phyloP scores from a whole-genome alignment of 2,113 vertebrate genomes.

The Pterocles burchelli region DNA sequence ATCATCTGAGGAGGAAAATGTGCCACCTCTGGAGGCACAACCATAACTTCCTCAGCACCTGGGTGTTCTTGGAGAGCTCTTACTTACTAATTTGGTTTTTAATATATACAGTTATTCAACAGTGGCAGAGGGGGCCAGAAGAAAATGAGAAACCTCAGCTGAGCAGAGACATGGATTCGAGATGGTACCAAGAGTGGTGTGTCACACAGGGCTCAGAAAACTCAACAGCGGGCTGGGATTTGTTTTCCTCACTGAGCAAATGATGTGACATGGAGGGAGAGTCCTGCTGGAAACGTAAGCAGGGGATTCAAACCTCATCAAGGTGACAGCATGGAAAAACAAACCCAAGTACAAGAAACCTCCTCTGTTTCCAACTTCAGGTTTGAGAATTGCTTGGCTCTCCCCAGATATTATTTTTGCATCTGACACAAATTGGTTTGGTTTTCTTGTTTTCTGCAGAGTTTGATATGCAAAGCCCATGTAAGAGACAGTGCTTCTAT shows the following conservation, averaged over 20 bases:
- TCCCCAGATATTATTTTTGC: neutral
- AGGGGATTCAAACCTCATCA: constrained; percentile 43
- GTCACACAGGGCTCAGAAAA: neutral
- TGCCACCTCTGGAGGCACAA: constrained; percentile 20
- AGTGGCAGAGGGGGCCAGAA: neutral
- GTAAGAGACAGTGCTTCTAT: neutral
- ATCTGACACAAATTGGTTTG: neutral
- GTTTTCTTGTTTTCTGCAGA: neutral
- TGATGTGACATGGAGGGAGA: neutral
- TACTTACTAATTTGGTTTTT: constrained; percentile 12
- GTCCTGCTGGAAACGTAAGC: constrained; percentile 46
- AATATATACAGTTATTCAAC: neutral
- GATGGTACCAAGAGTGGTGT: neutral
- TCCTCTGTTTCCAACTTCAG: neutral
- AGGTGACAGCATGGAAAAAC: constrained; percentile 45
- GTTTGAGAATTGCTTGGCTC: neutral
- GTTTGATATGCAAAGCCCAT: neutral
- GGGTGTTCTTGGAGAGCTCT: constrained; percentile 27
- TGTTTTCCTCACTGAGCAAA: constrained; percentile 2
- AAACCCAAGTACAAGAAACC: constrained; percentile 35
- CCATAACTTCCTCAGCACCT: constrained; percentile 24
- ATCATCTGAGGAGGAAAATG: neutral
- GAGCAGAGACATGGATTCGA: neutral
- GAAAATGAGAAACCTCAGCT: neutral
- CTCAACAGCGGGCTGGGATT: neutral